Percentiles rank a stretch among this genome's conserved stretches.
Evolutionary conservation across 2,113 vertebrate genomes (phyloP).

Genomic region (Rafetus swinhoei): DNA sequence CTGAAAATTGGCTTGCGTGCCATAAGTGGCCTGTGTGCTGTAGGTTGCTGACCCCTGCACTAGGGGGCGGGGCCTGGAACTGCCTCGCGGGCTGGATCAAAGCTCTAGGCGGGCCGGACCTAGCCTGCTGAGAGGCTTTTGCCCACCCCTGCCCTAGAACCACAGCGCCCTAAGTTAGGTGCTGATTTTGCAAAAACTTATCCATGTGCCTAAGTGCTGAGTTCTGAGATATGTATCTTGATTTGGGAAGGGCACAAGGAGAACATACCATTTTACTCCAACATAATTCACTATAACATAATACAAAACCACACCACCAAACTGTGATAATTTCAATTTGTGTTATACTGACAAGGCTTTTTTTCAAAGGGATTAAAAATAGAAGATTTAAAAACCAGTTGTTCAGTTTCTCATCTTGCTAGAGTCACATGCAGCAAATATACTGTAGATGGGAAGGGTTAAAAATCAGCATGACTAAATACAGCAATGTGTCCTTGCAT

Average conservation of each 20-base stretch:
- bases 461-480: neutral
- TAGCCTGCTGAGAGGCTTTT: too few species aligned
- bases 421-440: fast-evolving
- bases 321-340: neutral
- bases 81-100: too few species aligned
- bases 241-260: neutral
- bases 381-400: neutral
- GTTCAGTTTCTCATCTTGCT: neutral
- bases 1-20: too few species aligned
- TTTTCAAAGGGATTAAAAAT: neutral
- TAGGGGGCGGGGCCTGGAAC: too few species aligned
- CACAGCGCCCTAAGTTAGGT: neutral
- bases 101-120: too few species aligned
- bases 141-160: too few species aligned
- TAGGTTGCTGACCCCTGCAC: too few species aligned
- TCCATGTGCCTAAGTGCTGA: neutral
- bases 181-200: too few species aligned
- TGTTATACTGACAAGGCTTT: neutral
- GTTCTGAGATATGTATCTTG: neutral
- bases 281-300: neutral
- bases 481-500: neutral
- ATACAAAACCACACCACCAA: neutral
- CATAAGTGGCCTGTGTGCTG: too few species aligned
- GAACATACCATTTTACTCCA: neutral
- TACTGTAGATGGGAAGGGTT: neutral